Evolutionary conservation across 2,113 vertebrate species (phyloP).

Genomic region (Polyodon spathula): DNA sequence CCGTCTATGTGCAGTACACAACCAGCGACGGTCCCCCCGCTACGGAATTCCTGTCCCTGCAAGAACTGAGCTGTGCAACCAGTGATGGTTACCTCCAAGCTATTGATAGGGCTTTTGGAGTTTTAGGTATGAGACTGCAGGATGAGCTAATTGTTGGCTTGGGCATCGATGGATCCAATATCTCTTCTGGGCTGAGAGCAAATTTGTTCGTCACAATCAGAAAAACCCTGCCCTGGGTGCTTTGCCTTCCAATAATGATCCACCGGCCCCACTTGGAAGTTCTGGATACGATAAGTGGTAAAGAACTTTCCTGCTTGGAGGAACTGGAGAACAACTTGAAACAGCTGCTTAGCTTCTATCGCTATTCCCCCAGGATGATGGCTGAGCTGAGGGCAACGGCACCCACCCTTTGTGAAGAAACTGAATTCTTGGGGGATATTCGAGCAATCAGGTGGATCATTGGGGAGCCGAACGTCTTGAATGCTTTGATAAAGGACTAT

Average conservation of each 20-base stretch:
- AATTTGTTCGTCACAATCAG: conserved; percentile 80
- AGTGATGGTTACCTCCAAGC: conserved; percentile 88
- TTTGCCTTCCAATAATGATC: conserved; percentile 87
- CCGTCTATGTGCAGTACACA: conserved; percentile 81
- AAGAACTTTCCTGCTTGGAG: conserved; percentile 86
- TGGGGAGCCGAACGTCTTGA: conserved; percentile 89
- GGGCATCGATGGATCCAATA: conserved; percentile 76
- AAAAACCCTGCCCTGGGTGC: conserved; percentile 84
- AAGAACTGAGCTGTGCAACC: conserved; percentile 69
- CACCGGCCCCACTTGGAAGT: conserved; percentile 87
- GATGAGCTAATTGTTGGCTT: conserved; percentile 79
- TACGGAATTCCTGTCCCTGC: conserved; percentile 84
- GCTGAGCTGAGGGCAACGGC: conserved; percentile 75
- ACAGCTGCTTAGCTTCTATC: conserved; percentile 89
- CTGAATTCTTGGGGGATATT: conserved; percentile 87
- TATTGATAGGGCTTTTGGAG: conserved; percentile 74
- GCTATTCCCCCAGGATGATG: conserved; percentile 88
- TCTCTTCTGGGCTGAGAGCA: conserved; percentile 74
- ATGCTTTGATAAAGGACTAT: conserved; percentile 91
- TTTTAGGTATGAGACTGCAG: conserved; percentile 75
- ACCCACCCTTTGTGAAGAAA: conserved; percentile 82
- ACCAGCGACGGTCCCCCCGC: conserved; percentile 74
- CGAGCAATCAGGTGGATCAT: conserved; percentile 87
- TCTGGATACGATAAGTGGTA: conserved; percentile 84
- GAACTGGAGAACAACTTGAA: conserved; percentile 93